Base-by-base conservation (phyloP, 1,140 invertebrate species). In the Solen grandis region DNA sequence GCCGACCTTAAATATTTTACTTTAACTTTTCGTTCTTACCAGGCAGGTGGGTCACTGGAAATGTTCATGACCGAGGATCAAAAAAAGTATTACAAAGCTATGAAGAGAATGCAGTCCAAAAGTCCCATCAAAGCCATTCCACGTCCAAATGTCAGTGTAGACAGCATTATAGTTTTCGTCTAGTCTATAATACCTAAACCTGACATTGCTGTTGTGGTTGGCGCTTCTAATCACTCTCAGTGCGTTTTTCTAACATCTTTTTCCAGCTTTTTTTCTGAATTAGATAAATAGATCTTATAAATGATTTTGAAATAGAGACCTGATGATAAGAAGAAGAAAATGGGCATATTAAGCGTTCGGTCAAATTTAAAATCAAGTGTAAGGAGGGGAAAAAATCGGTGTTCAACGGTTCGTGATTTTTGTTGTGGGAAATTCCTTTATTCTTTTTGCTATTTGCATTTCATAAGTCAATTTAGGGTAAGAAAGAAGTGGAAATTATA, bases 51-150 rank as follows among this genome's bases (percentile, higher is more conserved):
- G 85, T 99, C 98, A 78, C 94, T 99, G 73, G 98, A 99, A 93
- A 98, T 99, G 97, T 99, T 99, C 94, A 99, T 99, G 98, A 99
- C 98, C 84, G 98, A 99, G 93, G 98, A 99, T 93, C 98, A 99
- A 93, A 99, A 99, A 94, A 99, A 99, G 94, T 99, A 99, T 93
- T 99, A 99, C 94, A 99, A 99, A 93, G 98, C 98, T 65, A 99
- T 99, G 98, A 99, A 99, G 93, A 99, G 99, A 93, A 99, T 99
- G 97, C 97, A 97, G 84, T 97, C 96, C 59, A 99, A 99, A 93
- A 98, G 99, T 93, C 98, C 98, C 52, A 94, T 98, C 88, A 99
- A 99, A 94, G 97, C 98, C 78, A 99, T 98, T 91, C 98, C 98
- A 84, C 95, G 97, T 92, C 98, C 98, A 86, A 97, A 89, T 81